Evolutionary conservation across 2,888 invertebrate genomes (phyloP), one percentile per base, ranked within the genome.

Genomic region (Lapara coniferarum): DNA sequence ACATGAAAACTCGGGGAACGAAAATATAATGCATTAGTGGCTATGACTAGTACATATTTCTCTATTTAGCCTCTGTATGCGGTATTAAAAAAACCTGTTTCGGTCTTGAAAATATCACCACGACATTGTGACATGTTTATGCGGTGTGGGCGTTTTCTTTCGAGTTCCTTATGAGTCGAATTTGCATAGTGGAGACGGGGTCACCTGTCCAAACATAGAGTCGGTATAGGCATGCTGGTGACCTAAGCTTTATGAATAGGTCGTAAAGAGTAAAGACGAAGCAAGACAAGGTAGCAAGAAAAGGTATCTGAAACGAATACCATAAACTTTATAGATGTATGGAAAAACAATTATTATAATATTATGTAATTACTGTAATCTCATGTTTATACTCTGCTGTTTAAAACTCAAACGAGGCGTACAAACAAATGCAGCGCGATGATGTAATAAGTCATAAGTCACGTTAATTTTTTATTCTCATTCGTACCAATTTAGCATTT

Each of bases 381-480:
- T 25, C 25, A 25, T 25, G 25, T 25, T 25, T 25, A 25, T 63
- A 63, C 19, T 37, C 12, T 19, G 12, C 46, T 10, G 16, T 13
- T 12, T 46, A 16, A 16, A n/a, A 59, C 16, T 53, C 56, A 73
- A 73, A 44, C 56, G 67, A 67, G 16, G n/a, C 53, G 10, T 67
- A 55, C 67, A 71, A 72, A 71, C 67, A 56, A 66, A 68, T 57
- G 56, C 73, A 56, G 67, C 71, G 70, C 69, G 68, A 69, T 81
- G 80, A 81, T 79, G 77, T 78, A 81, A 78, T 71, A 68, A 72
- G 74, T 78, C 75, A 74, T 71, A 70, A 78, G 77, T 72, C 71
- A 69, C 37, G 72, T 72, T 66, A 71, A 70, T 74, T 74, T 73
- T 78, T 71, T 53, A 72, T 70, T 70, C 71, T 74, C 74, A 79